Conservation (phyloP, 2,888 invertebrate genomes). For the Celastrina argiolus region DNA sequence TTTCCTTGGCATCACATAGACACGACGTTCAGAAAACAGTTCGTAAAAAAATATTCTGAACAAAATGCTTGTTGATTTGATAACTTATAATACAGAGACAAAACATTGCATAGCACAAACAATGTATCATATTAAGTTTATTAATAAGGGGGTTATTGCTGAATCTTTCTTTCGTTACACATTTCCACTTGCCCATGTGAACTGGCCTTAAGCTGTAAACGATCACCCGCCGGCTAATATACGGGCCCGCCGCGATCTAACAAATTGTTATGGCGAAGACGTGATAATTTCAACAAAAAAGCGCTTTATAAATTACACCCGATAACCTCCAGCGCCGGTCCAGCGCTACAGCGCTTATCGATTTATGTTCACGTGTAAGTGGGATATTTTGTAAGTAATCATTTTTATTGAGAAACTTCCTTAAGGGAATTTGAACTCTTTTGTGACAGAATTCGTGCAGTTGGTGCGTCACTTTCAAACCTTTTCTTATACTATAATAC, state of each 20-base stretch:
- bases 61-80: too few species aligned
- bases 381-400: background rate
- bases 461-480: background rate
- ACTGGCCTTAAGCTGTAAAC: background rate
- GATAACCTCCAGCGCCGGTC: background rate
- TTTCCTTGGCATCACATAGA: too few species aligned
- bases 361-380: slow-evolving; percentile 3
- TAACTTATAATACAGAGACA: too few species aligned
- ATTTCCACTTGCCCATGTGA: background rate
- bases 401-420: background rate
- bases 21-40: too few species aligned
- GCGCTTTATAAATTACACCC: background rate
- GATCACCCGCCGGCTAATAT: slow-evolving; percentile 46
- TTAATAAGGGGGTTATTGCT: too few species aligned
- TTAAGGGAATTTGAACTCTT: background rate
- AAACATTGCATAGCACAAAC: too few species aligned
- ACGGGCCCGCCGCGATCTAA: slow-evolving; percentile 38
- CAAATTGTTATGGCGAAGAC: slow-evolving; percentile 30
- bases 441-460: too few species aligned
- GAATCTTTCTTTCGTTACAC: background rate
- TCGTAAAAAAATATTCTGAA: too few species aligned
- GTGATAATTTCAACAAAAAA: slow-evolving; percentile 19
- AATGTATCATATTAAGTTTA: too few species aligned
- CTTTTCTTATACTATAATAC: too few species aligned
- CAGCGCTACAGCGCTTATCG: slow-evolving; percentile 9